Percentiles rank a stretch among this genome's conserved stretches.
Evolutionary conservation across 1,140 invertebrate species (phyloP).

Genomic region (Drosophila miranda): DNA sequence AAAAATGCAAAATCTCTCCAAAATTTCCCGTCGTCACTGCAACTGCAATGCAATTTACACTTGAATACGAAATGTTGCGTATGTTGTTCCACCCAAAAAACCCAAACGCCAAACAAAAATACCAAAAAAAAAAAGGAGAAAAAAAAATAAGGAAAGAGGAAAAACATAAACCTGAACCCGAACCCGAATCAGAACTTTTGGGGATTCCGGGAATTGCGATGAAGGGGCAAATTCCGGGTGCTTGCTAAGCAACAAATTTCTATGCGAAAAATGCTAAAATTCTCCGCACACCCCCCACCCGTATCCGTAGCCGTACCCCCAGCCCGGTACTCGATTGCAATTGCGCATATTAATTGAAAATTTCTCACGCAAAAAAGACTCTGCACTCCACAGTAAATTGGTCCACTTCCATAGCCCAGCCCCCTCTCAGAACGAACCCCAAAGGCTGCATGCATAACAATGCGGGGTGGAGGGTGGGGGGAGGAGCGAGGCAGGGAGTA

Average conservation of each 20-base stretch:
- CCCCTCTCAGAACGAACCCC: neutral
- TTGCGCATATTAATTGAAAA: conserved; percentile 77
- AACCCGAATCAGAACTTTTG: conserved; percentile 10
- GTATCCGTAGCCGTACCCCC: too few relatives aligned
- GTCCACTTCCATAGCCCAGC: conserved; percentile 2
- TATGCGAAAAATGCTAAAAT: conserved; percentile 66
- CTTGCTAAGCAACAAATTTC: conserved; percentile 47
- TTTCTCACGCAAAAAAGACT: conserved; percentile 64
- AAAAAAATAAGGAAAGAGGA: conserved; percentile 1
- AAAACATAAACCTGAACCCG: conserved; percentile 50
- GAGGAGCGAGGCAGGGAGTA: neutral
- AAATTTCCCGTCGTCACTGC: conserved; percentile 47
- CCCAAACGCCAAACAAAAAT: neutral
- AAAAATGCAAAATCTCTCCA: conserved; percentile 64
- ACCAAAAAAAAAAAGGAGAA: conserved; percentile 5
- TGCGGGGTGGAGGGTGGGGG: neutral
- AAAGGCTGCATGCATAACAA: conserved; percentile 39
- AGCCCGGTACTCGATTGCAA: conserved; percentile 37
- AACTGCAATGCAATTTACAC: conserved; percentile 74
- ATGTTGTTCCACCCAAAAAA: conserved; percentile 7
- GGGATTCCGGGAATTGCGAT: conserved; percentile 7
- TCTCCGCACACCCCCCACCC: conserved; percentile 20
- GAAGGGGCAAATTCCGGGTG: conserved; percentile 5
- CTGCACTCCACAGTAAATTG: conserved; percentile 18
- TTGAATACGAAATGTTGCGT: conserved; percentile 68